Conservation (phyloP, 2,888 invertebrate species). For the Lepidonotus clava region DNA sequence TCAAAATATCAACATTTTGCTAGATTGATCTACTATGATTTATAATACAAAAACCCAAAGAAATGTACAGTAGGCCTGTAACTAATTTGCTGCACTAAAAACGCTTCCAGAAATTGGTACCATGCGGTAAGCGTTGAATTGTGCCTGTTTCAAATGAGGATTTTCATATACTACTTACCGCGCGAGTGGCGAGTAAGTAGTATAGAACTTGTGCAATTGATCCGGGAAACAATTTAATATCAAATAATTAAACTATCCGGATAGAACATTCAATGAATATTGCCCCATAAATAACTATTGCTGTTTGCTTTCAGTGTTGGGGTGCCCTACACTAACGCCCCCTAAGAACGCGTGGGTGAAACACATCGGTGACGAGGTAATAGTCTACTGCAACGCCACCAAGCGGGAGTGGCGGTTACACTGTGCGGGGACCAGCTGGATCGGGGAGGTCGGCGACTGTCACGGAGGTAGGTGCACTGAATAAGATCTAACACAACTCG, state of each 20-base stretch:
- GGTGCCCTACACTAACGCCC: constrained; percentile 47
- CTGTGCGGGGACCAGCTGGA: constrained; percentile 60
- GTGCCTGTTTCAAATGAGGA: neutral
- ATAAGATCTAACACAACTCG: too few species aligned
- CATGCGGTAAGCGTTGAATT: too few species aligned
- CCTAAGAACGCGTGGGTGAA: constrained; percentile 46
- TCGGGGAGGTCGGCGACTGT: constrained; percentile 57
- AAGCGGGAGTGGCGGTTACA: constrained; percentile 57
- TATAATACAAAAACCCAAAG: too few species aligned
- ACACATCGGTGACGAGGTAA: constrained; percentile 56
- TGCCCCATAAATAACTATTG: neutral
- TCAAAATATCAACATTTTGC: too few species aligned
- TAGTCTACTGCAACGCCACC: constrained; percentile 60
- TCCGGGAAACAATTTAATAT: neutral
- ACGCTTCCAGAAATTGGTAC: too few species aligned
- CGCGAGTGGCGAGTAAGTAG: neutral
- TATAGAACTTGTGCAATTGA: neutral
- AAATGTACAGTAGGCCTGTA: too few species aligned
- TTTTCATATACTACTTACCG: neutral
- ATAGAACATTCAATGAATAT: too few species aligned
- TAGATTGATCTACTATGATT: too few species aligned
- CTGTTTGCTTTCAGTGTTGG: constrained; percentile 25
- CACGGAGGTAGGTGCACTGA: constrained; percentile 22
- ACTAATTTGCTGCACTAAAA: too few species aligned
- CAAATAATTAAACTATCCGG: neutral